Conservation (phyloP, 2,888 invertebrate genomes). For the Muscina levida region DNA sequence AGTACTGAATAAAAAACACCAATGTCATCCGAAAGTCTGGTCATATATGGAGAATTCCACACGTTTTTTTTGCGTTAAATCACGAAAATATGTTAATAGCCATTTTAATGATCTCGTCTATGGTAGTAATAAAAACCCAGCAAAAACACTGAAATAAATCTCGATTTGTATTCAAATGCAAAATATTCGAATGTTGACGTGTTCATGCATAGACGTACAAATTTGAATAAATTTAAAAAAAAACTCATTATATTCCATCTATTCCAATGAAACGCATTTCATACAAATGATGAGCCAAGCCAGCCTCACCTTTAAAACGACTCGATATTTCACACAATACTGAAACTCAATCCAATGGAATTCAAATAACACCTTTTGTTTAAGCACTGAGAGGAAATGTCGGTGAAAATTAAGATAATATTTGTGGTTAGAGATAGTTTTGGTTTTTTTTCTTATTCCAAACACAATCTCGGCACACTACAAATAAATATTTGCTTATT, state of each 20-base stretch:
- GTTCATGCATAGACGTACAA: no score
- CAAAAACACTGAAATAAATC: not conserved
- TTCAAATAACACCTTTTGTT: slow-evolving; percentile 24
- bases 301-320: slow-evolving; percentile 54
- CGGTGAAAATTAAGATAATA: slow-evolving; percentile 1
- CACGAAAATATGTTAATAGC: slow-evolving; percentile 12
- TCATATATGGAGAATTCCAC: no score
- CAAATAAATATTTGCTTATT: not conserved
- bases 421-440: slow-evolving; percentile 21
- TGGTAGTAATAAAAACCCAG: not conserved
- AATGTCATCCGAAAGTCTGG: not conserved
- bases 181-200: slow-evolving; percentile 2
- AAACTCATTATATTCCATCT: not conserved
- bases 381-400: not conserved
- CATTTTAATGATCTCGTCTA: not conserved
- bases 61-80: not conserved
- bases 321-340: not conserved
- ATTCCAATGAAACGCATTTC: slow-evolving; percentile 18
- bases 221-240: slow-evolving; percentile 31
- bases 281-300: slow-evolving; percentile 45
- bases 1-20: no score
- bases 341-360: not conserved
- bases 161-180: slow-evolving; percentile 23
- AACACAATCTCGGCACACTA: not conserved
- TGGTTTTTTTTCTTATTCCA: not conserved